A percentile compares a stretch with the other conserved stretches of the same genome.
Evolutionary conservation across 2,888 invertebrate species (phyloP).

Genomic region (Hypomecis atomaria): DNA sequence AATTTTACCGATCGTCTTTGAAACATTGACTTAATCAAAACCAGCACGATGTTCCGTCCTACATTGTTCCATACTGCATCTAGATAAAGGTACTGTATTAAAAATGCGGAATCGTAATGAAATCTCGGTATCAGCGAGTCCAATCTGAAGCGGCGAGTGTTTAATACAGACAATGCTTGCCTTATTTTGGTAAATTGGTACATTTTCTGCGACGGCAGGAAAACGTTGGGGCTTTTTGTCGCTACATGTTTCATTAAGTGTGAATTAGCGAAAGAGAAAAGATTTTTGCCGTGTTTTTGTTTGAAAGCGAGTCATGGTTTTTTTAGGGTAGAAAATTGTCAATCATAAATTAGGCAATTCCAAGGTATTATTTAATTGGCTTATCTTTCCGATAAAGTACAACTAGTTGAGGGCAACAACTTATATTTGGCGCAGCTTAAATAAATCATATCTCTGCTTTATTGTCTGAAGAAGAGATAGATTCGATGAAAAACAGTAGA

Average conservation of each 20-base stretch:
- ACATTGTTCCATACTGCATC: conserved; percentile 11
- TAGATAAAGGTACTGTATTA: conserved; percentile 10
- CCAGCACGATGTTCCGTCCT: not conserved
- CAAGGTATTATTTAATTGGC: too few relatives aligned
- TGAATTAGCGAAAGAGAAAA: not conserved
- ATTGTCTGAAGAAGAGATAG: too few relatives aligned
- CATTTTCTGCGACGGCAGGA: conserved; percentile 1
- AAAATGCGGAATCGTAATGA: conserved; percentile 40
- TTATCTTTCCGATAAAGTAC: too few relatives aligned
- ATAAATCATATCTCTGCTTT: too few relatives aligned
- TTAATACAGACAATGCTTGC: conserved; percentile 29
- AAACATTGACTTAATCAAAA: not conserved
- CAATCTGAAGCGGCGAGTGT: conserved; percentile 33
- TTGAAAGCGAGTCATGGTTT: not conserved
- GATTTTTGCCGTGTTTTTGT: not conserved
- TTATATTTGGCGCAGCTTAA: too few relatives aligned
- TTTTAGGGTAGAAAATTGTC: not conserved
- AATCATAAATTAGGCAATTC: too few relatives aligned
- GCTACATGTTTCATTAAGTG: not conserved
- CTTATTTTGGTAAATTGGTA: conserved; percentile 33
- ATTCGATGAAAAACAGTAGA: too few relatives aligned
- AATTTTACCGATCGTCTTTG: too few relatives aligned
- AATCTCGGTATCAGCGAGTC: conserved; percentile 28
- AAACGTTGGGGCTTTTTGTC: conserved; percentile 1
- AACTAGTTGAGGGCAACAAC: too few relatives aligned